Base-by-base conservation (phyloP, 2,888 invertebrate species). In the Yponomeuta evonymella region DNA sequence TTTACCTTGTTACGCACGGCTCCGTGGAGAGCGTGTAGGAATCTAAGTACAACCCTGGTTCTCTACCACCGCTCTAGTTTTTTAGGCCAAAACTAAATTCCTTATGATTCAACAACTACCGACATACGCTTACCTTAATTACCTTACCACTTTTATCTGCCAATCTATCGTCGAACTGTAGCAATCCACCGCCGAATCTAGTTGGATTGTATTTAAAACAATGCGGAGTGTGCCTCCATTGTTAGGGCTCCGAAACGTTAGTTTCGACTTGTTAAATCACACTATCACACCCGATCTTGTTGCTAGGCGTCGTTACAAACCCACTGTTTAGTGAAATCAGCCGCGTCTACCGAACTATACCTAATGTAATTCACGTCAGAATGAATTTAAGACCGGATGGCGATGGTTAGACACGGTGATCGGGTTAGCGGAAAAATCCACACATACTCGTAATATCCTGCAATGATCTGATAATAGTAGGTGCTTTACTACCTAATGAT, bases 141-240 rank as follows among this genome's bases (percentile, higher is more conserved):
- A 23, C 23, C 36, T 36, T 43, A 5, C 43, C 43, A 5, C 6
- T 43, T 43, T 43, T 43, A 58, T 58, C 51, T 58, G 15, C 5
- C 51, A 15, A 15, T 15, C 51, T 15, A 58, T 15, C 51, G 3
- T 15, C 51, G 15, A 58, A 58, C 15, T 58, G 51, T 58, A 58
- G 6, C 51, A 58, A 15, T 58, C 51, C 15, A 58, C 51, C 15
- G 15, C 51, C 51, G 51, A 58, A 58, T 58, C 51, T 58, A 58
- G 51, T 58, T 12, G 51, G 51, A 58, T 58, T 58, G 51, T 76
- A 77, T 30, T 64, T 64, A 29, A 64, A 64, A 64, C 64, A 23
- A 64, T 64, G 23, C n/a, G 29, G 29, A 29, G 64, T 64, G 23
- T 64, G 64, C 23, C 64, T 64, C 64, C 64, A 64, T 29, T 23